A percentile compares a stretch with the other conserved stretches of the same genome.
Evolutionary conservation across 1,140 invertebrate genomes (phyloP).

Genomic region (Drosophila miranda): DNA sequence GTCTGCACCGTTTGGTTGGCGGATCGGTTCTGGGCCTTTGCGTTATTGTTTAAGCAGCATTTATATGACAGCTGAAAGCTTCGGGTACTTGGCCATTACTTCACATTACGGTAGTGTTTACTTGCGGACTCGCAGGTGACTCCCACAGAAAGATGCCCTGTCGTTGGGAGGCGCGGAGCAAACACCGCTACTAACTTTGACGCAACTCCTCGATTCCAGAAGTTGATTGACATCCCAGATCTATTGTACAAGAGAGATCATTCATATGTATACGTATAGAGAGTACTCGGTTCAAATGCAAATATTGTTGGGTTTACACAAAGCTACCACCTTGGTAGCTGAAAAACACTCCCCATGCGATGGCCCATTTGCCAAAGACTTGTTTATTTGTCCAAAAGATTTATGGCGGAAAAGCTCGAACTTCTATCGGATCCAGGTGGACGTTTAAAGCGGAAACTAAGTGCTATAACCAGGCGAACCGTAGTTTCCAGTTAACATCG

Average conservation of each 20-base stretch:
- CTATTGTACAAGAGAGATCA: constrained; percentile 20
- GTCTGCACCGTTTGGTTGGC: constrained; percentile 40
- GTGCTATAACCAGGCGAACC: constrained; percentile 5
- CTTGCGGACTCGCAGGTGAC: constrained; percentile 15
- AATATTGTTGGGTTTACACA: constrained; percentile 51
- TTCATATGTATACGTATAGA: background rate
- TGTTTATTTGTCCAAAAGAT: constrained; percentile 54
- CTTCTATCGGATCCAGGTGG: constrained; percentile 1
- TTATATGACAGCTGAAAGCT: constrained; percentile 52
- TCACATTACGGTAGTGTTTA: constrained; percentile 24
- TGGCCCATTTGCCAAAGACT: constrained; percentile 9
- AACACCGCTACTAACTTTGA: constrained; percentile 27
- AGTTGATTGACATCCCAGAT: constrained; percentile 33
- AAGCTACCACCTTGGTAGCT: constrained; percentile 30
- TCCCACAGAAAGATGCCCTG: constrained; percentile 21
- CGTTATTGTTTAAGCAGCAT: constrained; percentile 56
- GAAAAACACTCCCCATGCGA: constrained; percentile 1
- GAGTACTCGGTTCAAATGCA: constrained; percentile 10
- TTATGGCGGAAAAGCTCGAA: constrained; percentile 31
- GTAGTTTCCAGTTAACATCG: background rate
- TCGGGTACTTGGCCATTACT: constrained; percentile 7
- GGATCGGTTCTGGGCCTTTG: constrained; percentile 54
- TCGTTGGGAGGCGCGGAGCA: background rate
- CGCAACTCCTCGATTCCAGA: constrained; percentile 50
- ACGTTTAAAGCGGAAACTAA: constrained; percentile 26